A percentile compares a stretch with the other conserved stretches of the same genome.
Conservation (phyloP, 1,140 invertebrate genomes). For the Manduca sexta region DNA sequence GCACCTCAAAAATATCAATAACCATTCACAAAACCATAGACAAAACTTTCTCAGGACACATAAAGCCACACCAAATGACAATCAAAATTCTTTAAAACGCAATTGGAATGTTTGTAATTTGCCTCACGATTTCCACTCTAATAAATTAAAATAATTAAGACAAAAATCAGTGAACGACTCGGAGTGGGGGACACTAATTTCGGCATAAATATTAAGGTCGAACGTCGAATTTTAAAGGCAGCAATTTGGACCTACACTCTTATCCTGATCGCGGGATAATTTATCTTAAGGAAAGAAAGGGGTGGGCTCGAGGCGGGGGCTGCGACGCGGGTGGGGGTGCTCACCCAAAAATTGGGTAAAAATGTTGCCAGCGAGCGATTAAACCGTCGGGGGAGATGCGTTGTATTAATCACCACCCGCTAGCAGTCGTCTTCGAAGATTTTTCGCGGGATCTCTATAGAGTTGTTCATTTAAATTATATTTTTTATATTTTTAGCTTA, state of each 20-base stretch:
- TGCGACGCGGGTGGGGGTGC: constrained; percentile 21
- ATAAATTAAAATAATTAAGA: constrained; percentile 3
- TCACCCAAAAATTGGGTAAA: constrained; percentile 71
- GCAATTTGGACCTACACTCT: constrained; percentile 71
- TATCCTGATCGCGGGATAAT: constrained; percentile 71
- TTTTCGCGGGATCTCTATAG: constrained; percentile 5
- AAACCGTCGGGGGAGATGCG: constrained; percentile 69
- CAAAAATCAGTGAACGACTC: constrained; percentile 12
- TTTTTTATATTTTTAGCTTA: neutral
- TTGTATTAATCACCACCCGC: constrained; percentile 71
- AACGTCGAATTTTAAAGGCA: constrained; percentile 67
- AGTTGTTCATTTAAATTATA: neutral
- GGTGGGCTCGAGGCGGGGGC: constrained; percentile 38
- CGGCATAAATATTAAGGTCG: constrained; percentile 59
- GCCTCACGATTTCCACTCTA: neutral
- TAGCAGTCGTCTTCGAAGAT: constrained; percentile 36
- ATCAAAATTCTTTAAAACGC: no score
- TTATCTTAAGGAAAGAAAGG: constrained; percentile 73
- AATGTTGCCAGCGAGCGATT: constrained; percentile 71
- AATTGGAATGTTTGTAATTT: neutral
- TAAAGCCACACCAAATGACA: no score
- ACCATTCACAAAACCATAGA: no score
- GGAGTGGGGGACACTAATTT: constrained; percentile 24
- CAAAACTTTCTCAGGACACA: no score
- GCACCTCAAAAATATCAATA: no score